Evolutionary conservation across 2,797 vertebrate genomes (phyloP), one percentile per base, ranked within the genome.

Genomic region (Acomys russatus): DNA sequence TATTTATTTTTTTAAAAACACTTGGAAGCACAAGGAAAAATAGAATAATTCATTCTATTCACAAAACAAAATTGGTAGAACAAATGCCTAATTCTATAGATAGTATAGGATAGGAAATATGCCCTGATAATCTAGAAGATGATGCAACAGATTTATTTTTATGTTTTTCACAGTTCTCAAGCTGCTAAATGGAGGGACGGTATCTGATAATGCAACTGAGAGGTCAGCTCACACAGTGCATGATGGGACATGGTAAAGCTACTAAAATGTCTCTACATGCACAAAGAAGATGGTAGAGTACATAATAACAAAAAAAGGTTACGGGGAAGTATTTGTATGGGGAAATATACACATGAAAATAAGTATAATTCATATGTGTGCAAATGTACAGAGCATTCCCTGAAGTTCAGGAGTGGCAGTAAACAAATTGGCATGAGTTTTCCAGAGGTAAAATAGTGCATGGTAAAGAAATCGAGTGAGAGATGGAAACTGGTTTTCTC

Each of bases 1-100:
- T 70, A 94, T 95, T 90, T 30, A 91, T 92, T 84, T 15, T 93
- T 44, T 90, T 85, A 94, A 90, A 88, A 92, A 44, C 66, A 92
- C 59, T 83, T 95, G 38, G 2, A 35, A 79, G 83, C 49, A 22
- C 49, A 18, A 93, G 64, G 5, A 90, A 35, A 83, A 86, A 91
- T 68, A 20, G 18, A 91, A 59, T n/a, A 20, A 80, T 63, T 35
- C 33, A 64, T 70, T 0, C 44, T 74, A 74, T 23, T 85, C 51
- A 89, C 17, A 87, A 87, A 92, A 84, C 6, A 88, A 97, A 93
- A 88, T 33, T 38, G 17, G 70, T 7, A 82, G 23, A 61, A 83
- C 78, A 73, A 86, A 91, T 73, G 63, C n/a, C 33, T 84, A 73
- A 73, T 85, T 73, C 30, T 96, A 49, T 79, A 17, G 35, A 3